These are phyloP conservation scores for Chromobotia macracanthus DNA, from an alignment of 2,797 vertebrate species.

Conservation along the genomic window DNA sequence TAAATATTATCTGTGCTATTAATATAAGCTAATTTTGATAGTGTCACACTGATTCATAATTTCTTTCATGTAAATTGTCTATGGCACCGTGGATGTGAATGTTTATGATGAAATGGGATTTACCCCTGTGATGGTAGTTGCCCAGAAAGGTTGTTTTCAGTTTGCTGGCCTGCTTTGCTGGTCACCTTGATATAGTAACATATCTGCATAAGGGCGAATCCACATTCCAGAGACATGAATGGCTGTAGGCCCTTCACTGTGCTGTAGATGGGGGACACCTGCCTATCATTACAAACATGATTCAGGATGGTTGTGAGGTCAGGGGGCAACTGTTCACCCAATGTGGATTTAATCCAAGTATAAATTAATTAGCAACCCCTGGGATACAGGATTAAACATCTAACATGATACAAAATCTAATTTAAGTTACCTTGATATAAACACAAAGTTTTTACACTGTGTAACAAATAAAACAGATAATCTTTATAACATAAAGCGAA, in stretches of 20 bases:
- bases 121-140: constrained; percentile 73
- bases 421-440: no score
- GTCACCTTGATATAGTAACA: constrained; percentile 69
- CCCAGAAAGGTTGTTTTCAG: constrained; percentile 73
- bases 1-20: not conserved
- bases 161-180: constrained; percentile 70
- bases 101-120: constrained; percentile 72
- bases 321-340: constrained; percentile 10
- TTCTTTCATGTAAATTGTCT: constrained; percentile 42
- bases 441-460: no score
- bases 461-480: no score
- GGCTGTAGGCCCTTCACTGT: constrained; percentile 69
- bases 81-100: constrained; percentile 69
- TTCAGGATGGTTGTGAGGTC: constrained; percentile 71
- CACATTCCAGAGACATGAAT: constrained; percentile 61
- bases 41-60: not conserved
- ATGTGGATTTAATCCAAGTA: not conserved
- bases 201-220: constrained; percentile 64
- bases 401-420: no score
- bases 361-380: no score
- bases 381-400: no score
- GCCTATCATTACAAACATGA: constrained; percentile 65
- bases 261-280: constrained; percentile 67
- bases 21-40: not conserved
- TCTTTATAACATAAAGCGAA: no score